Conservation (phyloP, 2,797 vertebrate species). For the Xyrichtys novacula region DNA sequence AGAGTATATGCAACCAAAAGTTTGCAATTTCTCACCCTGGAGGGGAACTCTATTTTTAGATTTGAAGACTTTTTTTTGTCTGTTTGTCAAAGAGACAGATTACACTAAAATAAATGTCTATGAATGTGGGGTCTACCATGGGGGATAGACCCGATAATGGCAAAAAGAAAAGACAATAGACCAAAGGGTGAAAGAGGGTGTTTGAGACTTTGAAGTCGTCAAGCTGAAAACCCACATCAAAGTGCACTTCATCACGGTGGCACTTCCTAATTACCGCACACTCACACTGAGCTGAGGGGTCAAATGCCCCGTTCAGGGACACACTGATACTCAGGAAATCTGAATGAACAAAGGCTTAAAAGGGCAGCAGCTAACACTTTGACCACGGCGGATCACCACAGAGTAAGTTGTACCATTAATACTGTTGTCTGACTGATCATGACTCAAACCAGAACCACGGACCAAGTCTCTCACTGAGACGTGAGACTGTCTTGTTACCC, state of each 20-base stretch:
- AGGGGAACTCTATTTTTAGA: not conserved
- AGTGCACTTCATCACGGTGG: constrained; percentile 17
- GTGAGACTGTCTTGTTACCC: constrained; percentile 37
- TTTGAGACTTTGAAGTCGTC: constrained; percentile 2
- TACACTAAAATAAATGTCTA: not conserved
- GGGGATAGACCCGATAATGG: not conserved
- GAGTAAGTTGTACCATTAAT: constrained; percentile 15
- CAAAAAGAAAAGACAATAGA: constrained; percentile 1
- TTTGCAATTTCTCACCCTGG: not conserved
- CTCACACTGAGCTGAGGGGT: constrained; percentile 30
- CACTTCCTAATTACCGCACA: constrained; percentile 30
- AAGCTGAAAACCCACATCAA: constrained; percentile 30
- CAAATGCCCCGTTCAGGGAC: constrained; percentile 33
- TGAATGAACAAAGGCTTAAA: constrained; percentile 29
- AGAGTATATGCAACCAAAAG: too few relatives aligned
- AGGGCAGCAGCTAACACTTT: constrained; percentile 20
- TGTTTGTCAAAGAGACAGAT: constrained; percentile 2
- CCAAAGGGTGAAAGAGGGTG: not conserved
- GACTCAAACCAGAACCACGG: constrained; percentile 26
- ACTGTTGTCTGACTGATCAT: constrained; percentile 19
- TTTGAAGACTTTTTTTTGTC: not conserved
- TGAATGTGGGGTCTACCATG: not conserved
- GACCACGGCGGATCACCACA: constrained; percentile 4
- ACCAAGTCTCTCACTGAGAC: constrained; percentile 14
- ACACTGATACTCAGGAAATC: constrained; percentile 10